Evolutionary conservation across 2,888 invertebrate species (phyloP).

Genomic region (Diloba caeruleocephala): DNA sequence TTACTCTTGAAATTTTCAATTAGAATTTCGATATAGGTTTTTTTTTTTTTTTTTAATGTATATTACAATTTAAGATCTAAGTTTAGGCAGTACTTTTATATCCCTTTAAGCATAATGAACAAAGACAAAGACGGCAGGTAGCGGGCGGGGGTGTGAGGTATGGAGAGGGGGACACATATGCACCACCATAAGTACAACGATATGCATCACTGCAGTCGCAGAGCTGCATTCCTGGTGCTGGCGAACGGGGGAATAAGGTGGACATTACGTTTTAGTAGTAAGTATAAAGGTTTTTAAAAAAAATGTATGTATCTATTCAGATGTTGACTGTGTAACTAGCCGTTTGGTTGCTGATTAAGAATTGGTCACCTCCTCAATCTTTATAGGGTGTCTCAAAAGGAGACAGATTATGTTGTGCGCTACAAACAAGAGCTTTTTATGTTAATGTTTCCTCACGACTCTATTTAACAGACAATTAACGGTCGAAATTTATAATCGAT

Average conservation of each 20-base stretch:
- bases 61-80: conserved; percentile 15
- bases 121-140: conserved; percentile 79
- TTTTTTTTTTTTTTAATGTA: too few species aligned
- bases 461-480: too few species aligned
- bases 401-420: too few species aligned
- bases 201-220: conserved; percentile 87
- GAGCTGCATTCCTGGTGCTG: conserved; percentile 83
- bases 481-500: too few species aligned
- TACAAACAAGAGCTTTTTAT: too few species aligned
- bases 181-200: conserved; percentile 82
- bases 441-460: too few species aligned
- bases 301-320: too few species aligned
- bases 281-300: conserved; percentile 8
- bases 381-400: too few species aligned
- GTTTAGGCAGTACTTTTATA: conserved; percentile 50
- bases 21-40: not conserved
- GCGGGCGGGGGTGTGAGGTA: conserved; percentile 42
- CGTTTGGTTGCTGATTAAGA: too few species aligned
- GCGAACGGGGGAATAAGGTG: conserved; percentile 64
- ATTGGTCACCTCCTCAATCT: too few species aligned
- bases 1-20: not conserved
- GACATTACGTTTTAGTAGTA: conserved; percentile 67
- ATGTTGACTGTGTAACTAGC: too few species aligned
- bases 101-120: conserved; percentile 70
- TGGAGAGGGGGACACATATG: conserved; percentile 65